Evolutionary conservation across 1,140 invertebrate genomes (phyloP).

Genomic region (Chlorops oryzae): DNA sequence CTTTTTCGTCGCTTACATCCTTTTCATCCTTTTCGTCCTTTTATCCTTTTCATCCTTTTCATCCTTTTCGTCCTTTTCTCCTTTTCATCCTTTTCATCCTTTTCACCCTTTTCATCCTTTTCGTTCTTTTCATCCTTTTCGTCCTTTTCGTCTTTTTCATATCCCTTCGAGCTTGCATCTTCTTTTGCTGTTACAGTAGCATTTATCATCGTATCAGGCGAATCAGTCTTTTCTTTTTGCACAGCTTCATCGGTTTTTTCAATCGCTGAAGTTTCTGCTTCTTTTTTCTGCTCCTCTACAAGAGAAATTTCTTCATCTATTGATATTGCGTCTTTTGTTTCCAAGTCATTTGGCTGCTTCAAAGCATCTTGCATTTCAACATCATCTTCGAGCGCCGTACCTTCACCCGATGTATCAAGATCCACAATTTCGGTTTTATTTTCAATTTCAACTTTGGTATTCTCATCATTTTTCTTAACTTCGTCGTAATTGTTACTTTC

Average conservation of each 20-base stretch:
- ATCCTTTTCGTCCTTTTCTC: background rate
- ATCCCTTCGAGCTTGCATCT: background rate
- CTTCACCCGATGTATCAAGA: too few relatives aligned
- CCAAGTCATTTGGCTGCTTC: too few relatives aligned
- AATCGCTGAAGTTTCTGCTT: too few relatives aligned
- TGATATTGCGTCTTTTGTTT: too few relatives aligned
- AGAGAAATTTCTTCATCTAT: too few relatives aligned
- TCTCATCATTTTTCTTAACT: background rate
- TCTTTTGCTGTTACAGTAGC: background rate
- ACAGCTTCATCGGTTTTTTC: background rate
- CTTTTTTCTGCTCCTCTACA: too few relatives aligned
- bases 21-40: background rate
- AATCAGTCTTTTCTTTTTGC: conserved; percentile 2
- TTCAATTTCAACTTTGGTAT: background rate
- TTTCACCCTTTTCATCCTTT: background rate
- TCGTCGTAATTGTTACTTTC: background rate
- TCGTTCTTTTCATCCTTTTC: background rate
- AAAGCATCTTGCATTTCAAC: too few relatives aligned
- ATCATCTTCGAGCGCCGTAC: background rate
- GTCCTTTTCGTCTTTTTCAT: background rate
- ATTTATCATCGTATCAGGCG: background rate
- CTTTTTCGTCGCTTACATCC: background rate
- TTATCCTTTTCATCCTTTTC: background rate
- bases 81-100: too few relatives aligned
- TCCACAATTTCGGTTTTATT: background rate